phyloP scores from a whole-genome alignment of 2,888 invertebrate genomes.

The Drosophila kokeensis region DNA sequence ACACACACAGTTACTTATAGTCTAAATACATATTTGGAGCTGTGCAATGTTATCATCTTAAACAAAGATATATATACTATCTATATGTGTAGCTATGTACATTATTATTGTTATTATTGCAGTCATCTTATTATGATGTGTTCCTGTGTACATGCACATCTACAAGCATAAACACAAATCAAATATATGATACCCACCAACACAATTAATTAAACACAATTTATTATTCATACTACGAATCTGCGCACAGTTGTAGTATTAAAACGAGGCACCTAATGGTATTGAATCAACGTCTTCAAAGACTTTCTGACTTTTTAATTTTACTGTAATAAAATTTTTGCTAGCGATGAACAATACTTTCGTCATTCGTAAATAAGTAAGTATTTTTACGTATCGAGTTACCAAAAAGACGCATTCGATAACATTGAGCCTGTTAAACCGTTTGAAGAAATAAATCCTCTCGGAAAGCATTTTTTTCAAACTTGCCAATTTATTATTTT shows the following conservation, averaged over 20 bases:
- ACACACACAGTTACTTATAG: not conserved
- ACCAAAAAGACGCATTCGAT: not conserved
- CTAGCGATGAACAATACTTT: constrained; percentile 15
- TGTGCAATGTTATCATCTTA: constrained; percentile 27
- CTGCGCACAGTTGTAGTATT: constrained; percentile 16
- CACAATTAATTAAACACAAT: constrained; percentile 13
- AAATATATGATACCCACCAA: constrained; percentile 15
- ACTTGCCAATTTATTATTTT: not conserved
- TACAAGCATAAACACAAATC: constrained; percentile 10
- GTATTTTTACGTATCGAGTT: constrained; percentile 15
- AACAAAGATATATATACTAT: constrained; percentile 4
- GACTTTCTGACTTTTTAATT: constrained; percentile 29
- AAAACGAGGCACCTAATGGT: constrained; percentile 35
- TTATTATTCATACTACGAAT: constrained; percentile 22
- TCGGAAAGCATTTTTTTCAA: not conserved
- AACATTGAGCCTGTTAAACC: not conserved
- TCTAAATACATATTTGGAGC: constrained; percentile 1
- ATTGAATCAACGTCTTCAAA: constrained; percentile 27
- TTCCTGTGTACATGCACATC: constrained; percentile 1
- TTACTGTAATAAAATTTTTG: constrained; percentile 24
- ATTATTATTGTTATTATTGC: not conserved
- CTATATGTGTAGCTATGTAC: not conserved
- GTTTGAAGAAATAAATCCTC: not conserved
- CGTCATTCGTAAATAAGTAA: not conserved
- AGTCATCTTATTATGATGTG: constrained; percentile 22